Evolutionary conservation across 1,140 invertebrate species (phyloP).

Genomic region (Lineus longissimus): DNA sequence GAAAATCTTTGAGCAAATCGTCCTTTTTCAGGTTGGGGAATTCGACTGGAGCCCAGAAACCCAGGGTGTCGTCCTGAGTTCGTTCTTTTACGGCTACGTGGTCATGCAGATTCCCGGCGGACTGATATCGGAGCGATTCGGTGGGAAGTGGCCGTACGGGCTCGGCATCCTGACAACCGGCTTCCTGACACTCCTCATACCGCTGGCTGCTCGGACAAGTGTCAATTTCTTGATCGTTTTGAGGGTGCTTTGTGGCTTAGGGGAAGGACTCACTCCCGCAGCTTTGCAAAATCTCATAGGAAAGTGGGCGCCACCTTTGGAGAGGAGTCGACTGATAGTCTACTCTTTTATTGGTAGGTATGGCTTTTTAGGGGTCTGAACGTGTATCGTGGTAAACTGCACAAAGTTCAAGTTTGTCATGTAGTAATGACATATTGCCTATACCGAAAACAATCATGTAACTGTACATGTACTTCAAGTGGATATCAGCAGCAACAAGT

Average conservation of each 20-base stretch:
- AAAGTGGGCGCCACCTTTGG: not conserved
- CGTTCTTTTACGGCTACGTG: conserved; percentile 98
- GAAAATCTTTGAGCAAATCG: too few relatives aligned
- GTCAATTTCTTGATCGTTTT: not conserved
- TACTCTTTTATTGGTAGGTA: not conserved
- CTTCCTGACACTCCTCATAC: not conserved
- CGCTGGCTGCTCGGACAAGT: not conserved
- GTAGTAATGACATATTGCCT: not conserved
- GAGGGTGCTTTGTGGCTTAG: not conserved
- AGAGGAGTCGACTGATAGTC: not conserved
- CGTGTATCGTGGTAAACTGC: too few relatives aligned
- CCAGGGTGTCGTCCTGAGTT: conserved; percentile 88
- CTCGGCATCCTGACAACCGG: not conserved
- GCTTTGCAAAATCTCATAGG: not conserved
- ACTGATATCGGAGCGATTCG: not conserved
- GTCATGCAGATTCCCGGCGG: conserved; percentile 98
- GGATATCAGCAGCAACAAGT: not conserved
- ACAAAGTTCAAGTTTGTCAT: too few relatives aligned
- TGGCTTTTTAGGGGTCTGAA: too few relatives aligned
- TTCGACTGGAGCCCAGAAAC: conserved; percentile 79
- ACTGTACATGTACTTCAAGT: not conserved
- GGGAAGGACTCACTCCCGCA: not conserved
- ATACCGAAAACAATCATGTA: not conserved
- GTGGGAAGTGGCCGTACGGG: not conserved
- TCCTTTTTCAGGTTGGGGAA: conserved; percentile 50